Conservation (phyloP, 2,113 vertebrate genomes). For the Apteryx owenii region DNA sequence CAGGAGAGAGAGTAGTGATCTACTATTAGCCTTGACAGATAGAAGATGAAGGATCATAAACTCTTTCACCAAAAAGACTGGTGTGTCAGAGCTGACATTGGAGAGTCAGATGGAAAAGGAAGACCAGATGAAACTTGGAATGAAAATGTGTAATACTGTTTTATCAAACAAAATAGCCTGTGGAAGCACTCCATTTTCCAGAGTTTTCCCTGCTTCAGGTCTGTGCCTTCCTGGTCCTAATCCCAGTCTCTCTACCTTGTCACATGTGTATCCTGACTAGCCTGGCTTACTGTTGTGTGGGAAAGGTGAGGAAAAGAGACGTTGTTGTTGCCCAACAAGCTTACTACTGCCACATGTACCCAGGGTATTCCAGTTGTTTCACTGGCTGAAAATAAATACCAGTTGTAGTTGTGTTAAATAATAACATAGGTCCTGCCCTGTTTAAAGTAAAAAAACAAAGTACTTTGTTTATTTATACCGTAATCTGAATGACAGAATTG, state of each 20-base stretch:
- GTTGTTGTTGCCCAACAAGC: background rate
- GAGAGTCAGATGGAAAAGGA: background rate
- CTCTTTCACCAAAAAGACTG: background rate
- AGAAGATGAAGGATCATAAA: background rate
- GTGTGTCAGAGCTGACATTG: background rate
- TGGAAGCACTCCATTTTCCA: background rate
- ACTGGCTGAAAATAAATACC: background rate
- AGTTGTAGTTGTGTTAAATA: background rate
- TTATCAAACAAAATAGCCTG: background rate
- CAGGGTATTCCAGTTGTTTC: background rate
- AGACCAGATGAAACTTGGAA: background rate
- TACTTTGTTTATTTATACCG: background rate
- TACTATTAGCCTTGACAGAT: background rate
- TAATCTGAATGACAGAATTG: background rate
- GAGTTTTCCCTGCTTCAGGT: background rate
- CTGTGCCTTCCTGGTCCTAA: background rate
- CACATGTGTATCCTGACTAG: accelerated
- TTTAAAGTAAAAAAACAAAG: background rate
- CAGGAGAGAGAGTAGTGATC: background rate
- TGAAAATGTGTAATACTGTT: background rate
- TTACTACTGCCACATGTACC: background rate
- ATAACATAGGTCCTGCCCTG: background rate
- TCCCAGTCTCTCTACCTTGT: background rate
- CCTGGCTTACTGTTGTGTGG: background rate
- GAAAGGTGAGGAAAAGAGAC: background rate